Percentiles rank a stretch among this genome's conserved stretches.
phyloP scores from a whole-genome alignment of 1,140 invertebrate genomes.

The Drosophila bipectinata region DNA sequence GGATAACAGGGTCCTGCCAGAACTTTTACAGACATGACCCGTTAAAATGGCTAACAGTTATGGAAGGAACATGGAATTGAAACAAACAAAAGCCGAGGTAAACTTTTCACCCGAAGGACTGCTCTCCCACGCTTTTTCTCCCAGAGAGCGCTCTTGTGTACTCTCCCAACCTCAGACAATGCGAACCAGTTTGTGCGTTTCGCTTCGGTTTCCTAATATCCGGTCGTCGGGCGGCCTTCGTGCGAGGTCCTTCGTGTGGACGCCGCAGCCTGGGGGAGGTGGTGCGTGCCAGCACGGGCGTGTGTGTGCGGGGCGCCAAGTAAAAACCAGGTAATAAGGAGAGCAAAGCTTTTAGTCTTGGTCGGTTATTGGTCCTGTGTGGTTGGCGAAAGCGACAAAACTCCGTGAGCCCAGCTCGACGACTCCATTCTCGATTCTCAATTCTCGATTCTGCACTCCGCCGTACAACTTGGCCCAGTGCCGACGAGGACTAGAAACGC shows the following conservation, averaged over 20 bases:
- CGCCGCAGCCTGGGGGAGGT: background rate
- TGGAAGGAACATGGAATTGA: slow-evolving; percentile 43
- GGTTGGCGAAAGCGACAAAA: slow-evolving; percentile 63
- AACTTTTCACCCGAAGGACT: slow-evolving; percentile 1
- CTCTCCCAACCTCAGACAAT: slow-evolving; percentile 66
- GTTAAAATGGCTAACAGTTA: background rate
- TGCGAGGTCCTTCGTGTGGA: slow-evolving; percentile 14
- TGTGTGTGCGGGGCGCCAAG: slow-evolving; percentile 40
- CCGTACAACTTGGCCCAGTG: slow-evolving; percentile 20
- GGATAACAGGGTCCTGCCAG: background rate
- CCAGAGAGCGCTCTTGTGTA: background rate
- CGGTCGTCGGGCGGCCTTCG: slow-evolving; percentile 54
- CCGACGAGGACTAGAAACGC: slow-evolving; percentile 47
- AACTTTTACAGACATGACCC: background rate
- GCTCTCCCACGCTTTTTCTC: slow-evolving; percentile 3
- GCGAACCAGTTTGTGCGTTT: slow-evolving; percentile 63
- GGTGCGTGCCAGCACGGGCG: background rate
- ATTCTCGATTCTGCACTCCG: slow-evolving; percentile 6
- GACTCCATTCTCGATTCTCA: slow-evolving; percentile 16
- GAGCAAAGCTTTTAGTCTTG: slow-evolving; percentile 82
- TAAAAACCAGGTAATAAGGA: slow-evolving; percentile 80
- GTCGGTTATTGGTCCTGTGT: slow-evolving; percentile 81
- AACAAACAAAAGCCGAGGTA: slow-evolving; percentile 40
- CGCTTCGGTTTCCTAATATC: slow-evolving; percentile 57
- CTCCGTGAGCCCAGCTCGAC: slow-evolving; percentile 48